Evolutionary conservation across 2,888 invertebrate genomes (phyloP), one percentile per base, ranked within the genome.

Genomic region (Drosophila melanocephala): DNA sequence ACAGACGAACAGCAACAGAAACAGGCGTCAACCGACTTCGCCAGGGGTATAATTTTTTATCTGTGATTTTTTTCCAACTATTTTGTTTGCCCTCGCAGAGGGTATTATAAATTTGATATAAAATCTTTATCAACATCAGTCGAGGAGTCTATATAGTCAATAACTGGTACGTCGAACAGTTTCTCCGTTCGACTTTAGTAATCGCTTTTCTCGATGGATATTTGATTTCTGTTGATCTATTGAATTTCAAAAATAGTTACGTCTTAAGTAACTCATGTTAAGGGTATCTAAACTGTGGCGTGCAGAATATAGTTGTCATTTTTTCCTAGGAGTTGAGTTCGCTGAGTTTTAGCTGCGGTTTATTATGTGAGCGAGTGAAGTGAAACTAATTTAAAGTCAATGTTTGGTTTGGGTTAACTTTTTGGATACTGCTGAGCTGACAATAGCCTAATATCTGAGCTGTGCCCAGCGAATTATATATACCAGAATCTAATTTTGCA

Each of bases 371-470:
- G 72, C 88, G 85, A 71, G 61, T 83, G 88, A 83, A 83, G 75
- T 70, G 81, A 87, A 80, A 75, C 84, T 87, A 87, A 84, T 84
- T 84, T 84, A 80, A 87, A 76, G 86, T 83, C 88, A 85, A 87
- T 77, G 75, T 78, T 72, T 30, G 82, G 69, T 70, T 81, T 53
- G 73, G 55, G 53, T 44, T n/a, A 61, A 75, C 63, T 69, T 70
- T 70, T 51, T 56, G 35, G 26, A 14, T 14, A 22, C 26, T 55
- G 51, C 55, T 68, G 51, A 33, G 14, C 35, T 33, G 16, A 39
- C 52, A 44, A 35, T 52, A 61, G 56, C 35, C 51, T 33, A 42
- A 61, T 56, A 56, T 56, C 50, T 32, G 69, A 12, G 39, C 51
- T 42, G 57, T 22, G 69, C 19, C 26, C 44, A 52, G 35, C 52